phyloP scores from a whole-genome alignment of 2,888 invertebrate genomes.

The Callyntrura guangdongensis region DNA sequence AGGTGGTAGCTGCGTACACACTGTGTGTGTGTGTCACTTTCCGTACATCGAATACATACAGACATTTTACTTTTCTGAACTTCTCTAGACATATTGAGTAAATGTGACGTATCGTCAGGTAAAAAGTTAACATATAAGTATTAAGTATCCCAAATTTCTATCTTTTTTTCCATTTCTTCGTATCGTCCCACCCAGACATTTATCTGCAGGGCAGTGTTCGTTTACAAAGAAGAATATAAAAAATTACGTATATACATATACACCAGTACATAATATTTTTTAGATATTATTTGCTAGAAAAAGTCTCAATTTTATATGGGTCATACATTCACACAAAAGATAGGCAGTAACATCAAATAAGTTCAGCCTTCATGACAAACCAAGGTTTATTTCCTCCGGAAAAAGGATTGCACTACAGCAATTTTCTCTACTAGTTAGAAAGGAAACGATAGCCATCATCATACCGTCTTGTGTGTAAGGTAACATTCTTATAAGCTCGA shows the following conservation, averaged over 20 bases:
- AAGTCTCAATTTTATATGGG: too few relatives aligned
- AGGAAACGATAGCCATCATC: background rate
- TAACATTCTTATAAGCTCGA: background rate
- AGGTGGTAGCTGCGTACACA: background rate
- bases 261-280: background rate
- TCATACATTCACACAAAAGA: too few relatives aligned
- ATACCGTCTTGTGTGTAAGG: background rate
- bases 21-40: background rate
- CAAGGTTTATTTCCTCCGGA: constrained; percentile 2
- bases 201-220: constrained; percentile 5
- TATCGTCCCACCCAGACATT: constrained; percentile 40
- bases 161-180: background rate
- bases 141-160: background rate
- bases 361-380: background rate
- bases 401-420: background rate
- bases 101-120: constrained; percentile 12
- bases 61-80: background rate
- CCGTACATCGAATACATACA: background rate
- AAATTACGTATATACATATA: background rate
- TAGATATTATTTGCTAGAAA: background rate
- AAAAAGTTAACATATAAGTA: constrained; percentile 13
- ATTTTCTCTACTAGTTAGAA: background rate
- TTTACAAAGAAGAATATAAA: background rate
- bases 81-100: too few relatives aligned
- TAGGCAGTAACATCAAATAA: too few relatives aligned